These are phyloP conservation scores for Crepidodera aurea DNA, from an alignment of 2,888 invertebrate genomes.

Conservation along the genomic window DNA sequence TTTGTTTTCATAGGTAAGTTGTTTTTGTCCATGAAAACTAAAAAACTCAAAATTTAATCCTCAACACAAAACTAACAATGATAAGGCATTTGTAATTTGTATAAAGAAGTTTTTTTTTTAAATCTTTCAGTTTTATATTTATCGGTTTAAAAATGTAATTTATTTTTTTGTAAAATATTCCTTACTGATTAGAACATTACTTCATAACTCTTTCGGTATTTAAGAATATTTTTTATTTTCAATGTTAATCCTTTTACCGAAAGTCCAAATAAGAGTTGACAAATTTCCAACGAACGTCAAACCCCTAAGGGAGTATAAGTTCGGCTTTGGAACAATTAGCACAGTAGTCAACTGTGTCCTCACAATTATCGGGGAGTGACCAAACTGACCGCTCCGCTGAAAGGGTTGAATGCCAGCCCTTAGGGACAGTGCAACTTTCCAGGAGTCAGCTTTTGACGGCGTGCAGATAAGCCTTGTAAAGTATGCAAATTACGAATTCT, in stretches of 20 bases:
- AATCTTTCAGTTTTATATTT: no score
- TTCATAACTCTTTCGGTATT: background rate
- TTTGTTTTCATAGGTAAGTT: no score
- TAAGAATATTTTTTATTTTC: no score
- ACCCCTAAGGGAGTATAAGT: slow-evolving; percentile 44
- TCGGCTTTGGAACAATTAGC: slow-evolving; percentile 55
- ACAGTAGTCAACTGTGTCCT: slow-evolving; percentile 53
- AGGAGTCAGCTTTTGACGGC: slow-evolving; percentile 34
- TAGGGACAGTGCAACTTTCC: slow-evolving; percentile 38
- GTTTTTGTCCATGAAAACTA: no score
- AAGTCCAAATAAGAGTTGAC: slow-evolving; percentile 49
- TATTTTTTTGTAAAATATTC: no score
- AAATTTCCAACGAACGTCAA: slow-evolving; percentile 49
- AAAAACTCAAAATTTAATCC: no score
- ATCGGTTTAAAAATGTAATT: no score
- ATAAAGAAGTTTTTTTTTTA: no score
- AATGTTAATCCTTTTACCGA: slow-evolving; percentile 21
- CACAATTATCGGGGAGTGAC: slow-evolving; percentile 57
- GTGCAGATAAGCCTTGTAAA: slow-evolving; percentile 26
- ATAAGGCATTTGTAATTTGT: no score
- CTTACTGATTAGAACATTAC: no score
- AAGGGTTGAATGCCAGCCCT: slow-evolving; percentile 48
- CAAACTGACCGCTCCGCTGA: slow-evolving; percentile 48
- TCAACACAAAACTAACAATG: no score
- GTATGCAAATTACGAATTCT: slow-evolving; percentile 36